Evolutionary conservation across 2,797 vertebrate species (phyloP), one percentile per base, ranked within the genome.

Genomic region (Rhinogobio ventralis): DNA sequence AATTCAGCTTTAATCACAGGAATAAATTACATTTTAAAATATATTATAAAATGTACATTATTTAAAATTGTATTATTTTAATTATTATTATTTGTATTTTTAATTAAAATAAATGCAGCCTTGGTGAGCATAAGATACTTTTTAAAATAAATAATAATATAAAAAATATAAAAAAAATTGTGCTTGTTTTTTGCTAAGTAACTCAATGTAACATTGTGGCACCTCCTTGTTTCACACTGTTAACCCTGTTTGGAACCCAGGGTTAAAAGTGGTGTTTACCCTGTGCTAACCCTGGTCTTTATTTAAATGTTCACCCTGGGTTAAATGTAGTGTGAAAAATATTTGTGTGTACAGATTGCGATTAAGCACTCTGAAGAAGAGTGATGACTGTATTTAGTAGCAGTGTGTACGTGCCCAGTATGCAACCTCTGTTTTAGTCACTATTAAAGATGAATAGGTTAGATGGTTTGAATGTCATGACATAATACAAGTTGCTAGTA

Each of bases 241-340:
- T 42, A n/a, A 68, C 19, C 33, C 66, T 39, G 66, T 60, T 60
- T 19, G n/a, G 1, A 25, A 19, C 7, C 33, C 23, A 39, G 7
- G 13, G 6, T 57, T 66, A 66, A 57, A 39, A 76, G 74, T 4
- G 36, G 36, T 60, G 23, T 30, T 13, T 60, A 76, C 53, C 33
- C 53, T 76, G 73, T 10, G 14, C 17, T 36, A 57, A 76, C 33
- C 28, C 46, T 23, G 46, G 19, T 51, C 46, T 53, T 53, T 42
- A 76, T 60, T 23, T 7, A 15, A 76, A 60, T n/a, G 36, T 77
- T 39, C 19, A 67, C 33, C 33, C 33, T 25, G 23, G 2, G 53
- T 76, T 76, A 39, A 76, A 39, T 39, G 33, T 42, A 17, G 33
- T 60, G 33, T 77, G 23, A 77, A 77, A 60, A 77, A 77, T 25